Evolutionary conservation across 2,888 invertebrate genomes (phyloP), one percentile per base, ranked within the genome.

Genomic region (Alcis repandata): DNA sequence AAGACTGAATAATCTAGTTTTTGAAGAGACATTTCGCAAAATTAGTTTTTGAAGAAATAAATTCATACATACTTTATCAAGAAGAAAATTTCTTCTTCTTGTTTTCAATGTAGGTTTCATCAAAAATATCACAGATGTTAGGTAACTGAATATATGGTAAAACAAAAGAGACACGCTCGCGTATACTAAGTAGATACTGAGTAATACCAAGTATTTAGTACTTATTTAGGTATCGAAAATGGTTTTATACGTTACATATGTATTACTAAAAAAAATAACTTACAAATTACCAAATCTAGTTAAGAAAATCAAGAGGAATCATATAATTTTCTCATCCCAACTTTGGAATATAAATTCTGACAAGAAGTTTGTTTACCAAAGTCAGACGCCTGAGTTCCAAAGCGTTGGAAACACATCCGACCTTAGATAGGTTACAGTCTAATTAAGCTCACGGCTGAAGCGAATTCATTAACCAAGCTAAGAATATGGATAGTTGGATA

Each of bases 401-500:
- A 51, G 38, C 45, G 46, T 33, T 36, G 11, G 22, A 38, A 27
- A 36, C 32, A 53, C 22, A 22, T 33, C 17, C 13, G 56, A 38
- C 53, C 48, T 63, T 38, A 62, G 17, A 56, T 43, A 38, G 13
- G 22, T 59, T 48, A 48, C 32, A 56, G 22, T 56, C 63, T 63
- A 63, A 63, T 59, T 56, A 56, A 64, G 43, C 48, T 49, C 22
- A 27, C 17, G 36, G 54, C 17, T 43, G 49, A 45, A 60, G 33
- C 41, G 15, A 56, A 64, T 60, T 64, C 38, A 63, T 59, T 52
- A 60, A 60, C 59, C 59, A 10, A 36, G 45, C 65, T 51, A 57
- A 65, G 59, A 57, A 65, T 65, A 60, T 57, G 53, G 40, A 59
- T 54, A 53, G 59, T 56, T 56, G 49, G 33, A 57, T 51, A 43